These are phyloP conservation scores for Mus spretus DNA, from an alignment of 2,797 vertebrate genomes.

Conservation along the genomic window DNA sequence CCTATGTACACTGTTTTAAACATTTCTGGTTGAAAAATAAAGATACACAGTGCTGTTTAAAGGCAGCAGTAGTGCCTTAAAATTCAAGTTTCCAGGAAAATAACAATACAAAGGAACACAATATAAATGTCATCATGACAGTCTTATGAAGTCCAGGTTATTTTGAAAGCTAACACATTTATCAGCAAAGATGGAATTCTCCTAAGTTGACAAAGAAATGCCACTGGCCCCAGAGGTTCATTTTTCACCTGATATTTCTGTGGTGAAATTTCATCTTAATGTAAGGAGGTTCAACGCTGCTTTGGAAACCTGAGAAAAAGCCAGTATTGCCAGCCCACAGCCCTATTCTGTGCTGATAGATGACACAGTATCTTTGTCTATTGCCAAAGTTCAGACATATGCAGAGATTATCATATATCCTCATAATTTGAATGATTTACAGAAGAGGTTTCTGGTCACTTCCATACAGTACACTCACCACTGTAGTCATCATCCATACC, in stretches of 20 bases:
- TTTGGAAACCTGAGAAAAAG: not conserved
- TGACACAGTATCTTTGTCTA: not conserved
- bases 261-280: slow-evolving; percentile 29
- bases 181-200: not conserved
- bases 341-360: not conserved
- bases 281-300: not conserved
- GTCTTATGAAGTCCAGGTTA: not conserved
- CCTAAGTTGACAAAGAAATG: not conserved
- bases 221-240: not conserved
- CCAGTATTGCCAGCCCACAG: accelerated
- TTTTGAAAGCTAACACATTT: not conserved
- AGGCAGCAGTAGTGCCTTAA: slow-evolving; percentile 90
- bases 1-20: slow-evolving; percentile 88
- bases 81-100: slow-evolving; percentile 87
- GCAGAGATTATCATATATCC: not conserved
- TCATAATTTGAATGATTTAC: not conserved
- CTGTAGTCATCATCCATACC: not conserved
- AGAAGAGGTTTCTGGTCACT: not conserved
- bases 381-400: not conserved
- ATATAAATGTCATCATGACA: not conserved
- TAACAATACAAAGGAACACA: slow-evolving; percentile 65
- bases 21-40: slow-evolving; percentile 90
- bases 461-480: not conserved
- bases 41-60: slow-evolving; percentile 85
- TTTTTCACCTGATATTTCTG: not conserved